phyloP scores from a whole-genome alignment of 2,113 vertebrate genomes.

The Mungos mungo region DNA sequence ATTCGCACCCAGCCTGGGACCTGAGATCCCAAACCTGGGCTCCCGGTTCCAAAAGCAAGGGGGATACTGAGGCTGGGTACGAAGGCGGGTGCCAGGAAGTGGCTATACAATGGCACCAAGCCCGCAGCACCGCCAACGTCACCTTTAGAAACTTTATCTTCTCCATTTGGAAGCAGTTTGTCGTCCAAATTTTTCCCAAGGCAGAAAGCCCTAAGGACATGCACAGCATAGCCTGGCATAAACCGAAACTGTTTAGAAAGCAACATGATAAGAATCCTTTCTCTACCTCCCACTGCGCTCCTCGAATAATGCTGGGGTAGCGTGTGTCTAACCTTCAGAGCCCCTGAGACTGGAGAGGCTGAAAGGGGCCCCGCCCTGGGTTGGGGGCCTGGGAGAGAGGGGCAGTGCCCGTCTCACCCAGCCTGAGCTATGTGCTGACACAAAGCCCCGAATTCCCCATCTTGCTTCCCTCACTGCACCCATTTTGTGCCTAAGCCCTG shows the following conservation, averaged over 20 bases:
- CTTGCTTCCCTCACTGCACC: constrained; percentile 45
- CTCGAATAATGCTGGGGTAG: neutral
- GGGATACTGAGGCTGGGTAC: too few relatives aligned
- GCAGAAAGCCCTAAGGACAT: neutral
- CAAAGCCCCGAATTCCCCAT: constrained; percentile 50
- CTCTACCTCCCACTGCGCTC: neutral
- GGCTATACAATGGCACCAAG: fast-evolving
- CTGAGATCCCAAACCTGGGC: neutral
- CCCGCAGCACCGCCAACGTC: fast-evolving
- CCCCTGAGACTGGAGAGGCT: neutral
- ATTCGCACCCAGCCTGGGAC: neutral
- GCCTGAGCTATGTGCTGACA: constrained; percentile 58
- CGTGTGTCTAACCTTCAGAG: too few relatives aligned
- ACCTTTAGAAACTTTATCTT: neutral
- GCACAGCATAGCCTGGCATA: neutral
- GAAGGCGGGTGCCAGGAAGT: fast-evolving
- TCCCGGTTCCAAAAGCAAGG: neutral
- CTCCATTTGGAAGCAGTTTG: neutral
- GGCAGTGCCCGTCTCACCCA: neutral
- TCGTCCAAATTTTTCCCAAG: neutral
- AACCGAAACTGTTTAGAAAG: neutral
- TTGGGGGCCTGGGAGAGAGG: neutral
- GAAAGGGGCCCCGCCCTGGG: neutral
- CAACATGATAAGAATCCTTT: neutral
- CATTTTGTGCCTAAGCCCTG: constrained; percentile 64